A percentile compares a stretch with the other conserved stretches of the same genome.
Evolutionary conservation across 1,140 invertebrate species (phyloP).

Genomic region (Drosophila littoralis): DNA sequence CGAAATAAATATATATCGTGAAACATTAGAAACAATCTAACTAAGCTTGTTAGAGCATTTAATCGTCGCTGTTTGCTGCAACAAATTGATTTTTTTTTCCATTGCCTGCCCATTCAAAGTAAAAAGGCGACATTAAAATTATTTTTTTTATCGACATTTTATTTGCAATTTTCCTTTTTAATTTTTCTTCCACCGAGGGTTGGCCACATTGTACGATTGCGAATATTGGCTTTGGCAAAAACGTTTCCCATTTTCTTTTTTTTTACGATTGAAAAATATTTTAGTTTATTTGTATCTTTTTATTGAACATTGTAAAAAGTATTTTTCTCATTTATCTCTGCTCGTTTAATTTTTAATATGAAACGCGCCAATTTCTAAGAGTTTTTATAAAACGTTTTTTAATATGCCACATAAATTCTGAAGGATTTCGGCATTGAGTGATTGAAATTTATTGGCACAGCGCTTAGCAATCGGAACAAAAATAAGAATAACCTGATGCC

Average conservation of each 20-base stretch:
- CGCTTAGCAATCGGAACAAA: slow-evolving; percentile 22
- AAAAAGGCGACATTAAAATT: slow-evolving; percentile 71
- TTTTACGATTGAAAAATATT: slow-evolving; percentile 59
- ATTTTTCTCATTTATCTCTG: slow-evolving; percentile 41
- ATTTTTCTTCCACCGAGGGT: slow-evolving; percentile 36
- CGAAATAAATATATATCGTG: not conserved
- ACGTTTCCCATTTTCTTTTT: slow-evolving; percentile 27
- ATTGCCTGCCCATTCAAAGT: slow-evolving; percentile 40
- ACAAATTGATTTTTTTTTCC: not conserved
- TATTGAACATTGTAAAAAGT: slow-evolving; percentile 50
- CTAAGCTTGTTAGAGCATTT: slow-evolving; percentile 18
- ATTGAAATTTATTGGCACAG: slow-evolving; percentile 63
- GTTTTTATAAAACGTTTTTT: slow-evolving; percentile 62
- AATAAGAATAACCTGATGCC: slow-evolving; percentile 50
- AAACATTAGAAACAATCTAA: not conserved
- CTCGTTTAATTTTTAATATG: slow-evolving; percentile 70
- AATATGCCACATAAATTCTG: slow-evolving; percentile 71
- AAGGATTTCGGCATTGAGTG: slow-evolving; percentile 58
- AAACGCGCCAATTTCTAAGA: slow-evolving; percentile 38
- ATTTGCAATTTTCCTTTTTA: slow-evolving; percentile 63
- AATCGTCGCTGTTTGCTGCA: not conserved
- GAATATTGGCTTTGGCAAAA: slow-evolving; percentile 34
- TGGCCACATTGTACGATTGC: slow-evolving; percentile 26
- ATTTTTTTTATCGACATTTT: slow-evolving; percentile 75
- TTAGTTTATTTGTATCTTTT: slow-evolving; percentile 47